Evolutionary conservation across 2,113 vertebrate genomes (phyloP), one percentile per base, ranked within the genome.

Genomic region (Zosterops borbonicus): DNA sequence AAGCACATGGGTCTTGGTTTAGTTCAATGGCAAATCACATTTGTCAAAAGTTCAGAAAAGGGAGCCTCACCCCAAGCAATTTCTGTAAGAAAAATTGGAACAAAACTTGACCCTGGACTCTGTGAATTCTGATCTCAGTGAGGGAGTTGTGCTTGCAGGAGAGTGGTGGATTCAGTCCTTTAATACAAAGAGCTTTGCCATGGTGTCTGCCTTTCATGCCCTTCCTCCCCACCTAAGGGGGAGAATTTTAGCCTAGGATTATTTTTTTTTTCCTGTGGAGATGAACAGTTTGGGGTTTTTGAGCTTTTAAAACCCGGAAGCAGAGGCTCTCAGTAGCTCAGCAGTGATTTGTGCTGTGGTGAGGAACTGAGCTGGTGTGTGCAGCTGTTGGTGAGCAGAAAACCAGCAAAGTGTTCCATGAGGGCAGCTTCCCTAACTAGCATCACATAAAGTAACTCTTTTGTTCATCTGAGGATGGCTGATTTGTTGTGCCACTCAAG

Each of bases 21-120:
- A 63, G 63, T 87, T 91, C 70, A 88, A 83, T 70, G 75, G 67
- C n/a, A 92, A 95, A 95, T 58, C 69, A 39, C n/a, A 44, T 89
- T 89, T 85, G 65, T 92, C 55, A 91, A 69, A 95, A 90, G 46
- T 0, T 0, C 55, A 74, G 55, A 77, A 74, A 90, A 77, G 50
- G 55, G 31, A 91, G 4, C 47, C 39, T 92, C 2, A 1, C 62
- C 86, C 41, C 46, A 64, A 89, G 84, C 62, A 63, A 74, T 93
- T 91, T 63, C 50, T 92, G 1, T 89, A 70, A 73, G 23, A 65
- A 84, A 82, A 90, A 69, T 47, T 55, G 35, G 39, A 83, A 58
- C 17, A 80, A 70, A 90, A 85, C 60, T 80, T 90, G 70, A 80
- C 78, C 33, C 23, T 91, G 63, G 37, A 47, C 55, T 83, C 46